Evolutionary conservation across 2,888 invertebrate species (phyloP).

Genomic region (Rhopalosiphum nymphaeae): DNA sequence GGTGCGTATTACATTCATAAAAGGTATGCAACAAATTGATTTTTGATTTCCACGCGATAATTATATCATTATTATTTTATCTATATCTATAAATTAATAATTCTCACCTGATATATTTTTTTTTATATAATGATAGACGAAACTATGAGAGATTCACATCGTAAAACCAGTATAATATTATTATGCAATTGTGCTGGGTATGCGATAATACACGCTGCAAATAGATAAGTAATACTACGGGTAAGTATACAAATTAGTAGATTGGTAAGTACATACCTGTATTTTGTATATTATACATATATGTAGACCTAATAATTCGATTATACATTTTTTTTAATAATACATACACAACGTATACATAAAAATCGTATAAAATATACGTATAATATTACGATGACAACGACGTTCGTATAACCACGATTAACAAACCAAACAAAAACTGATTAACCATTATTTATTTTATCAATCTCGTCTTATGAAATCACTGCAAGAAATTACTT

Average conservation of each 20-base stretch:
- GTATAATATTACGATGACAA: not conserved
- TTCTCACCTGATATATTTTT: not conserved
- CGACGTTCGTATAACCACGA: not conserved
- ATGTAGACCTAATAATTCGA: slow-evolving; percentile 35
- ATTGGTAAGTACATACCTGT: not conserved
- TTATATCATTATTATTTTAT: not conserved
- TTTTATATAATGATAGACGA: not conserved
- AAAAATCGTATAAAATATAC: not conserved
- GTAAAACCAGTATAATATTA: slow-evolving; percentile 25
- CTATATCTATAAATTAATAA: not conserved
- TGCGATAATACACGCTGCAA: not conserved
- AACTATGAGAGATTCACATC: no score
- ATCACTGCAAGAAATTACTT: not conserved
- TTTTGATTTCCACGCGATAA: slow-evolving; percentile 35
- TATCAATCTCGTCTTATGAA: slow-evolving; percentile 21
- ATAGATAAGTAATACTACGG: not conserved
- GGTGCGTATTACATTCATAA: not conserved
- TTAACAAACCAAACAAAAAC: slow-evolving; percentile 30
- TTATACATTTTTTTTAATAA: not conserved
- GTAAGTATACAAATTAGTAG: not conserved
- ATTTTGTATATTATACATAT: not conserved
- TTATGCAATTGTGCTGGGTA: not conserved
- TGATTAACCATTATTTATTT: not conserved
- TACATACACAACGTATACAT: not conserved
- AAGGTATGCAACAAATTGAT: not conserved